Conservation (phyloP, 2,113 vertebrate species). For the Pitta sordida region DNA sequence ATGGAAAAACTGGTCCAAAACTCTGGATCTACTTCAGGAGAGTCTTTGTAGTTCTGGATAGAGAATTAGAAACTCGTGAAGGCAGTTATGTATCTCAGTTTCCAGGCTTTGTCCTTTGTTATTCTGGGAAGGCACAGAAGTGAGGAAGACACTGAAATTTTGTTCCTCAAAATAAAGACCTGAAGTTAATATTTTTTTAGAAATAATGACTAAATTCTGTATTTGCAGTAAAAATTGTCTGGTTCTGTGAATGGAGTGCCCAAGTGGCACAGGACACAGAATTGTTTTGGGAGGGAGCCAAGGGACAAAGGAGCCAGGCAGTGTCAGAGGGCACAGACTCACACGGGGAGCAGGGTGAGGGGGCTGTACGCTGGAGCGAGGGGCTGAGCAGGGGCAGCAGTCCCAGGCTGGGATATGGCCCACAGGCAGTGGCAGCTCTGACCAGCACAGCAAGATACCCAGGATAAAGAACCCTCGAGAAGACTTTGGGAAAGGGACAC, state of each 20-base stretch:
- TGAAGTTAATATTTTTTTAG: neutral
- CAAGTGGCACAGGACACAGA: neutral
- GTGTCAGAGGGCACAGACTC: neutral
- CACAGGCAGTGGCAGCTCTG: accelerated
- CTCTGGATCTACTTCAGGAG: neutral
- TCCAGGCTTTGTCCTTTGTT: neutral
- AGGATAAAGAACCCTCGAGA: neutral
- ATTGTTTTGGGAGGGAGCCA: neutral
- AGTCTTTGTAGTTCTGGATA: neutral
- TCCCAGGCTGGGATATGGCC: neutral
- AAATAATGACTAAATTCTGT: neutral
- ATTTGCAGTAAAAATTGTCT: neutral
- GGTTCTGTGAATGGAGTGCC: neutral
- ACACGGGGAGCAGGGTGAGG: accelerated
- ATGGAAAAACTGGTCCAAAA: neutral
- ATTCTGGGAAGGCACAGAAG: neutral
- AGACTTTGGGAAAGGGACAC: neutral
- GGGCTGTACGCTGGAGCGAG: accelerated
- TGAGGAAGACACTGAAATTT: accelerated
- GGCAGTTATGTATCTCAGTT: neutral
- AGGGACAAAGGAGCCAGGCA: neutral
- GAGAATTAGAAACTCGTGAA: neutral
- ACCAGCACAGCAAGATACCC: neutral
- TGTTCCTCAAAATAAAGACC: neutral
- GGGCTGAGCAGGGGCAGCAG: neutral